These are phyloP conservation scores for Anoplopoma fimbria DNA, from an alignment of 2,113 vertebrate species.

Conservation along the genomic window DNA sequence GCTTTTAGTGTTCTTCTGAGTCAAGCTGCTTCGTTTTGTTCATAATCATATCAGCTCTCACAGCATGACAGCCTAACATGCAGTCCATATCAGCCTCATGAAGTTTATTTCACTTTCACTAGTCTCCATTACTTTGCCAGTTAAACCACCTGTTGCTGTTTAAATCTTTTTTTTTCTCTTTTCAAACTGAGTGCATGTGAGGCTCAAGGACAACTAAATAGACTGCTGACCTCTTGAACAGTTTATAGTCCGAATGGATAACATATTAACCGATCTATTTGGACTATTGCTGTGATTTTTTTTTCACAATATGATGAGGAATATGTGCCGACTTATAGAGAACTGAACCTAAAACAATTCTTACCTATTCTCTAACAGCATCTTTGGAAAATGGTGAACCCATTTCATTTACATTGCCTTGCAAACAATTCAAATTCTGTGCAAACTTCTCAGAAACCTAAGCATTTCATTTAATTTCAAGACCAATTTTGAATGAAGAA, in stretches of 20 bases:
- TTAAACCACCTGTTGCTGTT: not conserved
- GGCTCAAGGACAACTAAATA: conserved; percentile 2
- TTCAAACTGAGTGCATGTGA: not conserved
- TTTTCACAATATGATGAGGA: not conserved
- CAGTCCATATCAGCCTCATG: not conserved
- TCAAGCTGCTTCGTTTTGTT: conserved; percentile 14
- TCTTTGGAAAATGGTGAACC: not conserved
- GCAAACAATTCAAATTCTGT: not conserved
- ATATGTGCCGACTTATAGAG: not conserved
- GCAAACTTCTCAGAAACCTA: not conserved
- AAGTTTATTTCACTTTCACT: not conserved
- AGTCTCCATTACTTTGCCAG: not conserved
- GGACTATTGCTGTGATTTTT: not conserved
- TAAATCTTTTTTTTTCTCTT: not conserved
- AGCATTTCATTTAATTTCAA: not conserved
- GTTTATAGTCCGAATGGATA: conserved; percentile 15
- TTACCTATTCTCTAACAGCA: not conserved
- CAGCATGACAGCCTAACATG: not conserved
- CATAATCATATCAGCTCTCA: not conserved
- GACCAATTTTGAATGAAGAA: not conserved
- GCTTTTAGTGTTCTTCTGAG: conserved; percentile 13
- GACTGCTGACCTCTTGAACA: not conserved
- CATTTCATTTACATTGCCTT: not conserved
- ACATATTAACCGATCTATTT: conserved; percentile 41
- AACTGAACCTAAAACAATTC: not conserved